Base-by-base conservation (phyloP, 2,797 vertebrate genomes). In the Neoniphon sammara region DNA sequence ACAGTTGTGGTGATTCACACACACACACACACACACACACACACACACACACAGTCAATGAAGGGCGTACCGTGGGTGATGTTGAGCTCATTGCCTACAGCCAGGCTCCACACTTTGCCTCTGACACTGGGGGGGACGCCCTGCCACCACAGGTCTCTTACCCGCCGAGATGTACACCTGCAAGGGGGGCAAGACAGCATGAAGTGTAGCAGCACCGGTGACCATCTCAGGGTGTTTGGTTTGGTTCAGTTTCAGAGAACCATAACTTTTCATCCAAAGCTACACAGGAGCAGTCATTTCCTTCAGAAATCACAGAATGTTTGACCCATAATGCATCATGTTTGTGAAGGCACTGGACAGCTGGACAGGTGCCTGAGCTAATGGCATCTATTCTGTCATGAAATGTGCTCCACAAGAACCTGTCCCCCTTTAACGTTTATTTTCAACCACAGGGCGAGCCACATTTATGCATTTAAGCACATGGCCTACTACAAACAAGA, bases 141-240 rank as follows among this genome's bases (percentile, higher is more conserved):
- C 91, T 97, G 97, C 97, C 97, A 98, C 97, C 97, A 98, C 0
- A 98, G 91, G 52, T 98, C 97, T 49, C 96, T 94, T 15, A 96
- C 97, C 36, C 96, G 94, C 15, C 96, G 94, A 21, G 96, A 96
- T n/a, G 94, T 95, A 27, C 94, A 96, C 96, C 97, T 98, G 83
- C 21, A 42, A 30, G 11, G 60, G 23, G 21, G 9, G 12, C 5
- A 14, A 20, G 18, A 7, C 8, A 27, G 17, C 25, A 46, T 46
- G 63, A 58, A 1, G 17, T 27, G 18, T 0, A 66, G 11, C 14
- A 63, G 9, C 4, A 7, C 20, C 7, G 18, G 30, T 18, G 5
- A 17, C 2, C 17, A 12, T 10, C 10, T 18, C 6, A 34, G 49
- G 18, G 12, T 15, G 12, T 14, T 44, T 44, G 12, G 12, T 39